Evolutionary conservation across 2,888 invertebrate species (phyloP), one percentile per base, ranked within the genome.

Genomic region (Tetanocera ferruginea): DNA sequence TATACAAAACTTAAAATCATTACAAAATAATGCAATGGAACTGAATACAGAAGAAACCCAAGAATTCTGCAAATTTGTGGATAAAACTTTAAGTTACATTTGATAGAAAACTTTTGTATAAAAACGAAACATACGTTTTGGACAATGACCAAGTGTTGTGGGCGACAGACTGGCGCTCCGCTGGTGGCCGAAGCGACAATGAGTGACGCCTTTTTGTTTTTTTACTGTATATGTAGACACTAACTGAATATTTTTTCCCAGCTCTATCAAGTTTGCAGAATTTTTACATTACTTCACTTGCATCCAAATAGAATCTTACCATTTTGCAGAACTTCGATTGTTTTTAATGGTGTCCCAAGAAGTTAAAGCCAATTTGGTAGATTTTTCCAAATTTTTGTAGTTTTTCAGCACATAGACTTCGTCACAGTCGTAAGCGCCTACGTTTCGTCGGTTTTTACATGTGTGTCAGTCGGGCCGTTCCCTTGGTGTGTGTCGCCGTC

Each of bases 371-470:
- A 69, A 64, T 77, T 73, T 43, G 19, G 14, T 17, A 55, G 57
- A 31, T 28, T 51, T 72, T 52, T 60, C 57, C 66, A 76, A 57
- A 60, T 67, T 72, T 67, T 60, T 66, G 31, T 28, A 25, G 71
- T 79, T 82, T 82, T 82, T 82, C 79, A 73, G 67, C 81, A 79
- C 77, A 81, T 81, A 80, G 76, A 80, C 70, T 80, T 76, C 77
- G 70, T 80, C 79, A 43, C 11, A 79, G 79, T 79, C 80, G 77
- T 69, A 77, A 79, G 78, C 80, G 79, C 78, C 81, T 76, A 76
- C 79, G 77, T 78, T 72, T 69, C 74, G 78, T 77, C 77, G 77
- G 69, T 79, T 76, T 79, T 79, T 78, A 62, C 76, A 73, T 79
- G 72, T 78, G 66, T 80, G 80, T 57, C 80, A 78, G 79, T 77